Evolutionary conservation across 2,888 invertebrate genomes (phyloP), one percentile per base, ranked within the genome.

Genomic region (Neoascia interrupta): DNA sequence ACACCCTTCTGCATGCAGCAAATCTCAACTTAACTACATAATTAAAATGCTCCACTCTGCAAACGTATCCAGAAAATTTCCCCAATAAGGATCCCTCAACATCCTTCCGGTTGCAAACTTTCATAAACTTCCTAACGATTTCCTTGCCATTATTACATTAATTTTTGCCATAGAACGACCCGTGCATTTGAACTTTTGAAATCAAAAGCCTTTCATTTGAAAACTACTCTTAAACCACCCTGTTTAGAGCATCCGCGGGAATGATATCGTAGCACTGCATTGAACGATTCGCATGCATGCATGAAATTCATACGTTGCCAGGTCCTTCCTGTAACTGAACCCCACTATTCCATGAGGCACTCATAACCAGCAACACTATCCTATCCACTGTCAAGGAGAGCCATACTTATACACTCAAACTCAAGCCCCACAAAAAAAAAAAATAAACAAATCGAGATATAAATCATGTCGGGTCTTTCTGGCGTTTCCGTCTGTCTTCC

Each of bases 101-200:
- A 11, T n/a, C 34, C 11, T 19, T 11, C 26, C 5, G 11, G 2
- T 70, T 36, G 8, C 11, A 70, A 41, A 21, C 11, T 61, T 28
- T 10, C 37, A 36, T 61, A 47, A 23, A 53, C 69, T 53, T 61
- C n/a, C n/a, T 43, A 43, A 58, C 63, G 51, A 53, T 58, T 70
- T 58, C 63, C 51, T 31, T 64, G 45, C 45, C 23, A 53, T 76
- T 58, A 70, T 58, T 51, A 28, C 56, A 43, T 51, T 69, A 47
- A 63, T 75, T 75, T 58, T n/a, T 34, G 58, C 21, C 47, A 41
- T 31, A 54, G 16, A 16, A 28, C 66, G 75, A 75, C 69, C 63
- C 63, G 28, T 54, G 49, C 60, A 60, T 54, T 54, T 72, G 76
- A 76, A 76, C 76, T 66, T 53, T 72, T 3, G 21, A 60, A 34